phyloP scores from a whole-genome alignment of 2,113 vertebrate species.

The Podarcis muralis region DNA sequence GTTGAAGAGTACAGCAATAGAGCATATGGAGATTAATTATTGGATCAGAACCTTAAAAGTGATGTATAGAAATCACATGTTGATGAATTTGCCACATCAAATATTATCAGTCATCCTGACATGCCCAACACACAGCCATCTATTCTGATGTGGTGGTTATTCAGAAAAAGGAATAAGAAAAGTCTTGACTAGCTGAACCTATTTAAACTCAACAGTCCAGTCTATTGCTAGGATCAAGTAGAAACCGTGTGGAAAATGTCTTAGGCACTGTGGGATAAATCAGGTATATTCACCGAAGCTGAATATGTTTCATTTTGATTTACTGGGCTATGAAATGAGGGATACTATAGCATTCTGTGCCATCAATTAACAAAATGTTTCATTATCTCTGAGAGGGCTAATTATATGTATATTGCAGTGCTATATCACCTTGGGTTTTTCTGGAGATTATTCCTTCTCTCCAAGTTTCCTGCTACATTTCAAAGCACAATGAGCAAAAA shows the following conservation, averaged over 20 bases:
- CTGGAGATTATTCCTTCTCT: not conserved
- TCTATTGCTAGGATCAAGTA: not conserved
- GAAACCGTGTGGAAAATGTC: not conserved
- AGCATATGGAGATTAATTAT: not conserved
- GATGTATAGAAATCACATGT: not conserved
- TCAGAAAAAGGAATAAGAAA: not conserved
- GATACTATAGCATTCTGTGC: not conserved
- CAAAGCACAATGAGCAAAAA: conserved; percentile 9
- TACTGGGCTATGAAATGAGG: not conserved
- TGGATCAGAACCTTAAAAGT: not conserved
- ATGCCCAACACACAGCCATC: not conserved
- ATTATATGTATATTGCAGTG: conserved; percentile 5
- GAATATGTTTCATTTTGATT: conserved; percentile 17
- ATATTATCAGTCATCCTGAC: not conserved
- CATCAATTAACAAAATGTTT: conserved; percentile 29
- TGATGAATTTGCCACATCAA: not conserved
- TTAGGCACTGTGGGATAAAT: not conserved
- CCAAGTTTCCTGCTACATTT: conserved; percentile 5
- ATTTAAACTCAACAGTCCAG: not conserved
- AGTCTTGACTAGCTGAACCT: not conserved
- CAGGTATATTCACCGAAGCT: not conserved
- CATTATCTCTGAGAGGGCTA: conserved; percentile 17
- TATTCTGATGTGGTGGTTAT: not conserved
- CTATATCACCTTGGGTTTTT: conserved; percentile 4
- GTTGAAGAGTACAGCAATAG: not conserved